phyloP scores from a whole-genome alignment of 1,140 invertebrate species.

The Ridgeia piscesae region DNA sequence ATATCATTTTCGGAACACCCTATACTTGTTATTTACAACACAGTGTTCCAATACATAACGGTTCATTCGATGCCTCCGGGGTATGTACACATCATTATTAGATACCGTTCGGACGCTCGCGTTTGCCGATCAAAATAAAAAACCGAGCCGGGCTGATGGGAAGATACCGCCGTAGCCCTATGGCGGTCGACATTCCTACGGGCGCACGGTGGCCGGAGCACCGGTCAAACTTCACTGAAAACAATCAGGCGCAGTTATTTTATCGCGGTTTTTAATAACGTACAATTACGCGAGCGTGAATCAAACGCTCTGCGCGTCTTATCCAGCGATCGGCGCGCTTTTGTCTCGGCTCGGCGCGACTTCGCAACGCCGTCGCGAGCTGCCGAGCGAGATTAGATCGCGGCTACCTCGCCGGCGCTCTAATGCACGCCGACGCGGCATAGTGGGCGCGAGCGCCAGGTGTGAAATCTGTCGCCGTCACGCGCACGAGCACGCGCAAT shows the following conservation, averaged over 20 bases:
- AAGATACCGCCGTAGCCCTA: neutral
- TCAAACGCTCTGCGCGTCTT: neutral
- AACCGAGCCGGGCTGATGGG: neutral
- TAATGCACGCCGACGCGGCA: neutral
- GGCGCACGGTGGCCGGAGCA: too few relatives aligned
- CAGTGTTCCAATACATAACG: neutral
- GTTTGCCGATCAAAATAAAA: neutral
- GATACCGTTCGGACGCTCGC: neutral
- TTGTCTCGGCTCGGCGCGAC: neutral
- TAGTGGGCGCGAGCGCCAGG: neutral
- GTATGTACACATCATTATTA: neutral
- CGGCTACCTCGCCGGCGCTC: neutral
- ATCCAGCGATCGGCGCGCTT: neutral
- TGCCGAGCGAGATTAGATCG: neutral
- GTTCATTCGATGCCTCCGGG: neutral
- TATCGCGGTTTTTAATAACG: neutral
- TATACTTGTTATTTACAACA: neutral
- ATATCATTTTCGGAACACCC: neutral
- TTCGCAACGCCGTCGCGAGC: neutral
- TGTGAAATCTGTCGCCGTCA: neutral
- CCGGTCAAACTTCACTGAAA: neutral
- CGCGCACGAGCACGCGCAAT: neutral
- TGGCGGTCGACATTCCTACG: neutral
- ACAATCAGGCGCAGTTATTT: neutral
- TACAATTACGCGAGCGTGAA: neutral